Percentiles rank a stretch among this genome's conserved stretches.
Evolutionary conservation across 2,888 invertebrate genomes (phyloP).

Genomic region (Caenorhabditis virilis): DNA sequence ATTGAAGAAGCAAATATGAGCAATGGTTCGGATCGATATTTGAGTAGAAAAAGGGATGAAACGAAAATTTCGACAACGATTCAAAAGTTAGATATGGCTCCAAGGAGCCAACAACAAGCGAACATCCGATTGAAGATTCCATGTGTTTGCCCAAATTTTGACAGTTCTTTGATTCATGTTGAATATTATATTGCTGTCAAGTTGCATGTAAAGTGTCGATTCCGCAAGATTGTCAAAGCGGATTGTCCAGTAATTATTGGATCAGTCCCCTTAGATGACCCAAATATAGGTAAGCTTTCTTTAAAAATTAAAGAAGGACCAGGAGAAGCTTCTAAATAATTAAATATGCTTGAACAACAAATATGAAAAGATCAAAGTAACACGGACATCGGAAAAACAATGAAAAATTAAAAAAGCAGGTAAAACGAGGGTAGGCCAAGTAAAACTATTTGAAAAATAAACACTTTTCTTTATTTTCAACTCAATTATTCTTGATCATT

Average conservation of each 20-base stretch:
- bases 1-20: not conserved
- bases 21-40: constrained; percentile 17
- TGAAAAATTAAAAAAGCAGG: too few species aligned
- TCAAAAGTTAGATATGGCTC: constrained; percentile 22
- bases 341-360: not conserved
- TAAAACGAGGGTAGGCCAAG: too few species aligned
- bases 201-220: constrained; percentile 29
- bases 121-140: constrained; percentile 24
- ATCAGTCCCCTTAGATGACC: constrained; percentile 13
- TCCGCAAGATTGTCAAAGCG: constrained; percentile 27
- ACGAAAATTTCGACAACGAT: constrained; percentile 11
- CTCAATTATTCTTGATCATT: too few species aligned
- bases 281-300: constrained; percentile 7
- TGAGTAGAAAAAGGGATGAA: constrained; percentile 28
- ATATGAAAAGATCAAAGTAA: not conserved
- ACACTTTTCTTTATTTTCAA: too few species aligned
- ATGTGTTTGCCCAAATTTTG: constrained; percentile 23
- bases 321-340: not conserved
- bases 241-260: constrained; percentile 38
- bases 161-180: constrained; percentile 33
- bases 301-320: too few species aligned
- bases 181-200: constrained; percentile 31
- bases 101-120: constrained; percentile 14
- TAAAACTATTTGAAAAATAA: too few species aligned
- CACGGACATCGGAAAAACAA: not conserved